Conservation (phyloP, 1,140 invertebrate genomes). For the Arion vulgaris region DNA sequence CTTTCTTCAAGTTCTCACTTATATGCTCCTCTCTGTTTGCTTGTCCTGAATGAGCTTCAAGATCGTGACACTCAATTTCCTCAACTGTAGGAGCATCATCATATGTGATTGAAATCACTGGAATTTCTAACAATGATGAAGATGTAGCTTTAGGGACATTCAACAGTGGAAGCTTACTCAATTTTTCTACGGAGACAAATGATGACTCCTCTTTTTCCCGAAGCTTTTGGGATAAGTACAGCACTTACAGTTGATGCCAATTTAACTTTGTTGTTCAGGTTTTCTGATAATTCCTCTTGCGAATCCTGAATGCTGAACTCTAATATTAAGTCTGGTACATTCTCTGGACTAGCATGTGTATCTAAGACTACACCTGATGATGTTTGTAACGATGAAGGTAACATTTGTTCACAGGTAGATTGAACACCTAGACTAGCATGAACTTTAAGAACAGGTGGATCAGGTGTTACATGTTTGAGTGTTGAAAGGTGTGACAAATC, state of each 20-base stretch:
- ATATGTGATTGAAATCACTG: slow-evolving; percentile 11
- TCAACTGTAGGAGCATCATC: neutral
- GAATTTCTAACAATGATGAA: neutral
- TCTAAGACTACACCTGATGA: neutral
- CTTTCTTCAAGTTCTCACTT: neutral
- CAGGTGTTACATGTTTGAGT: neutral
- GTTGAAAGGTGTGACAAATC: too few species aligned
- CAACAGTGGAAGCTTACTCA: neutral
- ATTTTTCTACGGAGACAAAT: neutral
- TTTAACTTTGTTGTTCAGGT: neutral
- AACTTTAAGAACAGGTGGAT: neutral
- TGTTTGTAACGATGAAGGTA: neutral
- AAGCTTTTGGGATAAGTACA: neutral
- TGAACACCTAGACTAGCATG: neutral
- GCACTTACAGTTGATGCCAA: neutral
- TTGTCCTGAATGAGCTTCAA: neutral
- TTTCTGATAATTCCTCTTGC: neutral
- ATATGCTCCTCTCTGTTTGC: neutral
- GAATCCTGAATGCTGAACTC: neutral
- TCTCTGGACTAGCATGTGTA: neutral
- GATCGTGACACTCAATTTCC: neutral
- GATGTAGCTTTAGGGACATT: neutral
- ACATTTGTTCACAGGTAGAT: neutral
- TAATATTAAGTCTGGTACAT: neutral
- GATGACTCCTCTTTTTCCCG: neutral